Evolutionary conservation across 2,113 vertebrate species (phyloP), one percentile per base, ranked within the genome.

Genomic region (Apteryx mantelli): DNA sequence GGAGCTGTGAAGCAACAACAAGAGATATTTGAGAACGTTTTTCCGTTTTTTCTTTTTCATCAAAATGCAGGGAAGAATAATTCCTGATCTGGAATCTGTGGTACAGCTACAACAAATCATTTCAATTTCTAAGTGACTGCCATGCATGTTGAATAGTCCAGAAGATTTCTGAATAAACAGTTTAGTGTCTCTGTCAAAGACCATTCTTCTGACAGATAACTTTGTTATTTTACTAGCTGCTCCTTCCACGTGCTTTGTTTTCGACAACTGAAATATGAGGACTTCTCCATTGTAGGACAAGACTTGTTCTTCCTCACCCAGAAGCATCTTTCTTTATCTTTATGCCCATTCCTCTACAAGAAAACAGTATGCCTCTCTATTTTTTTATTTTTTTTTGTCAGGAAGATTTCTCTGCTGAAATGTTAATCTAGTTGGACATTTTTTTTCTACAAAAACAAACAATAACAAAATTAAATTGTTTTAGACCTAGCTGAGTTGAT

Each of bases 211-310:
- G 91, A 98, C 98, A 24, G 86, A 88, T 16, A 99, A 91, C 40
- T 97, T 89, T 5, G 79, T 52, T 28, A 73, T 83, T 90, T 94
- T 94, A 87, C 75, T 91, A 73, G 13, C 64, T 22, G 79, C 44
- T 86, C 91, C 74, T 38, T 94, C 91, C 66, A 52, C 69, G 6
- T 56, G 71, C 70, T 84, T 65, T 88, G 76, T 3, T 81, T 96
- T 89, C 88, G 96, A 97, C 86, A 98, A 86, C 48, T 95, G 93
- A 96, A 99, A 99, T 30, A 93, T 55, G 17, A 99, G 96, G 42
- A 99, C 82, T 91, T 99, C 98, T 2, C 99, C 99, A 78, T 97
- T 97, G 73, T 98, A 95, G 88, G 98, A 96, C 34, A 99, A 68
- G n/a, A 98, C 34, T 5, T 81, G 97, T 74, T 97, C 95, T 93